phyloP scores from a whole-genome alignment of 2,113 vertebrate species.

The Micronycteris hirsuta region DNA sequence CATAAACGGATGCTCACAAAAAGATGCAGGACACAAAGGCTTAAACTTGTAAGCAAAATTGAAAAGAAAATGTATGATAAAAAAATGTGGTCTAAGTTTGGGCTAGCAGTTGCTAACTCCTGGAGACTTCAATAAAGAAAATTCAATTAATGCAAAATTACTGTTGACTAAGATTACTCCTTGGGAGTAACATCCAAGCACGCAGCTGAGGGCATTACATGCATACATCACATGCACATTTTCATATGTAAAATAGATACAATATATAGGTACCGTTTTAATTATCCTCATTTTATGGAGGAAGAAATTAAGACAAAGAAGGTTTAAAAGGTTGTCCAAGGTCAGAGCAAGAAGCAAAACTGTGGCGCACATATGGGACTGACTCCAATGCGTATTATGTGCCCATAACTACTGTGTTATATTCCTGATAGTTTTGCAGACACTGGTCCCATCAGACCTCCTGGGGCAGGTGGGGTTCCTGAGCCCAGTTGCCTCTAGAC shows the following conservation, averaged over 20 bases:
- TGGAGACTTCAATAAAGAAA: conserved; percentile 10
- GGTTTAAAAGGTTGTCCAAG: not conserved
- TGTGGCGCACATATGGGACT: not conserved
- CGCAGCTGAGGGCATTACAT: not conserved
- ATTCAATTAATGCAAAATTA: not conserved
- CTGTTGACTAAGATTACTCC: not conserved
- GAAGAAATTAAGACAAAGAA: not conserved
- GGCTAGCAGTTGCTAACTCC: not conserved
- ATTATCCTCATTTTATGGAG: not conserved
- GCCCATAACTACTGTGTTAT: not conserved
- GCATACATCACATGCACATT: not conserved
- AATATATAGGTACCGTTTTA: not conserved
- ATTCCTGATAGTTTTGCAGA: not conserved
- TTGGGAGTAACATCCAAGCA: not conserved
- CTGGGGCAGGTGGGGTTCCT: not conserved
- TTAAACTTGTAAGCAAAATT: not conserved
- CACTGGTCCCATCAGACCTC: not conserved
- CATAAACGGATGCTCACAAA: not conserved
- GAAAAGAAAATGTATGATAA: not conserved
- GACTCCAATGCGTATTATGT: not conserved
- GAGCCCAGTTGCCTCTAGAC: not conserved
- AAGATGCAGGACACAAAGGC: not conserved
- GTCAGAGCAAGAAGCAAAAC: not conserved
- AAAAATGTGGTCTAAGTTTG: not conserved
- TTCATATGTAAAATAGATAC: not conserved